These are phyloP conservation scores for Enteromius anoplus DNA, from an alignment of 2,797 vertebrate genomes.

Conservation along the genomic window DNA sequence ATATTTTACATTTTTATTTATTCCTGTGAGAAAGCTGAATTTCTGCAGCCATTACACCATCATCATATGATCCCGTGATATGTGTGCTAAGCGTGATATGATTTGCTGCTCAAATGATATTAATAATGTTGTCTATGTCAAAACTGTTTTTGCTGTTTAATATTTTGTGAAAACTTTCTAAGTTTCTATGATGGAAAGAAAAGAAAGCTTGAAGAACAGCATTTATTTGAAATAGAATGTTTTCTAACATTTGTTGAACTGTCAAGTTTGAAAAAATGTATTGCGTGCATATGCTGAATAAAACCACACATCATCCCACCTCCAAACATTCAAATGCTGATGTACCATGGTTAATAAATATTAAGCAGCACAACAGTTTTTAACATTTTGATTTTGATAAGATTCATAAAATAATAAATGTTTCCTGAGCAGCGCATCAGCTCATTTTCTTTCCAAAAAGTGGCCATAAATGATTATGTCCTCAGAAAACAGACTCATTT, in stretches of 20 bases:
- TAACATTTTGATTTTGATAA: neutral
- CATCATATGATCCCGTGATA: neutral
- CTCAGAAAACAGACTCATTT: conserved; percentile 23
- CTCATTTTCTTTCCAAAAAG: neutral
- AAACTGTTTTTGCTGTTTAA: neutral
- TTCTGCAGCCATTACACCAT: neutral
- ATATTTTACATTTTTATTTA: neutral
- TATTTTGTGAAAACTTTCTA: neutral
- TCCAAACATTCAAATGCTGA: neutral
- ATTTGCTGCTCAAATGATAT: neutral
- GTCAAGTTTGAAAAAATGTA: neutral
- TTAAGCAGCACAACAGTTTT: neutral
- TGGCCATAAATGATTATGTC: conserved; percentile 4
- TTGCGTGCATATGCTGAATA: neutral
- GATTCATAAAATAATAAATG: neutral
- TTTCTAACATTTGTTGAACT: neutral
- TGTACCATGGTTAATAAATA: neutral
- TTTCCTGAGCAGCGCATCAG: neutral
- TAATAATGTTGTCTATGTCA: neutral
- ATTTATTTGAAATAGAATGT: neutral
- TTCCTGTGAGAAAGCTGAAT: neutral
- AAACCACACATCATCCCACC: neutral
- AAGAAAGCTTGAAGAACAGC: neutral
- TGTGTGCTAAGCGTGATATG: too few relatives aligned
- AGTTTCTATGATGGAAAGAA: neutral